These are phyloP conservation scores for Onychomys torridus DNA, from an alignment of 2,797 vertebrate genomes.

Conservation along the genomic window DNA sequence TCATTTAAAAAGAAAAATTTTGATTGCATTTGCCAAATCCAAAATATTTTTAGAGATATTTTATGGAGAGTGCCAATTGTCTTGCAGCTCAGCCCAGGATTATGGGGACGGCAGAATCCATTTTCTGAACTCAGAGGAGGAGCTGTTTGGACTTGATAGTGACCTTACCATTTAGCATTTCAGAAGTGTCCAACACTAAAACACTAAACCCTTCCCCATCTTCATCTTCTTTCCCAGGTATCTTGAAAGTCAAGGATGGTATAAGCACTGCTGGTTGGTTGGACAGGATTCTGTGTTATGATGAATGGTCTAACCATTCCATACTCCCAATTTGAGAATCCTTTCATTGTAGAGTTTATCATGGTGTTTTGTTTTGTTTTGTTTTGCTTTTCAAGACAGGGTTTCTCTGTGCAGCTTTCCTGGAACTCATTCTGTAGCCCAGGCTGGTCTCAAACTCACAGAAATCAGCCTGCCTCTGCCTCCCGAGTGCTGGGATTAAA, in stretches of 20 bases:
- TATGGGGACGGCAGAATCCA: not conserved
- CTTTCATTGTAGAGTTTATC: slow-evolving; percentile 36
- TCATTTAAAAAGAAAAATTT: slow-evolving; percentile 58
- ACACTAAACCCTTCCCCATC: not conserved
- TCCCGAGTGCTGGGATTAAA: too few relatives aligned
- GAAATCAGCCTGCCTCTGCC: too few relatives aligned
- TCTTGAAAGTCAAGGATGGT: slow-evolving; percentile 17
- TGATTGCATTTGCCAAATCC: slow-evolving; percentile 57
- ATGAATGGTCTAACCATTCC: not conserved
- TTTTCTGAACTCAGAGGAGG: slow-evolving; percentile 44
- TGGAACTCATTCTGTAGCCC: too few relatives aligned
- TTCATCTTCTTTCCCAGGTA: not conserved
- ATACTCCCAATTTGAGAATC: not conserved
- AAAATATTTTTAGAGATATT: slow-evolving; percentile 68
- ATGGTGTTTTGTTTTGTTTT: not conserved
- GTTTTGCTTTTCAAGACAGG: too few relatives aligned
- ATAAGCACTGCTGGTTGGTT: not conserved
- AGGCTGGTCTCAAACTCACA: too few relatives aligned
- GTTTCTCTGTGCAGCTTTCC: too few relatives aligned
- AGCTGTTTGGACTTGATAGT: slow-evolving; percentile 29
- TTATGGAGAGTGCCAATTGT: slow-evolving; percentile 43
- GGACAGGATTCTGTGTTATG: not conserved
- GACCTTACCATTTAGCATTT: slow-evolving; percentile 36
- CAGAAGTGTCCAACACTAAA: not conserved
- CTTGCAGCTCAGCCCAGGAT: not conserved